A percentile compares a stretch with the other conserved stretches of the same genome.
Evolutionary conservation across 2,797 vertebrate genomes (phyloP).

Genomic region (Semotilus atromaculatus): DNA sequence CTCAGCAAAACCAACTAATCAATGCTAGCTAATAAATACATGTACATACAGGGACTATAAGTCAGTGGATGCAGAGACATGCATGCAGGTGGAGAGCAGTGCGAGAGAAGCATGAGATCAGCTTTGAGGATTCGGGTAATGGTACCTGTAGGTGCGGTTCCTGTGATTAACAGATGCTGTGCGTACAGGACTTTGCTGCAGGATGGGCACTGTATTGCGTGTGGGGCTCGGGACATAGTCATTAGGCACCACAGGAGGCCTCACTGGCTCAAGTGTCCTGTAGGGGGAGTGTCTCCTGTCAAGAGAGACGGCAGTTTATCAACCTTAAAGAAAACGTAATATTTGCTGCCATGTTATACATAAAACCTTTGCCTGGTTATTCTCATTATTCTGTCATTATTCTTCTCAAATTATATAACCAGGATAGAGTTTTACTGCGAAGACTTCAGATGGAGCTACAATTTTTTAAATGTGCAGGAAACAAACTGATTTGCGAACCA

Average conservation of each 20-base stretch:
- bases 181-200: constrained; percentile 88
- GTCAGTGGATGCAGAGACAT: background rate
- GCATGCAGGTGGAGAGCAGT: background rate
- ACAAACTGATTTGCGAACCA: no score
- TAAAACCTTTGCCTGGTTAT: background rate
- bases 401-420: no score
- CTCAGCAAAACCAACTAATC: background rate
- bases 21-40: constrained; percentile 1
- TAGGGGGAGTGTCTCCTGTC: constrained; percentile 95
- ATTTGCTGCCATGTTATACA: background rate
- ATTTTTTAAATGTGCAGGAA: no score
- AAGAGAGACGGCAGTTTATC: constrained; percentile 39
- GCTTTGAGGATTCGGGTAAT: background rate
- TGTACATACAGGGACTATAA: background rate
- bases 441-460: no score
- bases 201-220: constrained; percentile 83
- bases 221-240: constrained; percentile 95
- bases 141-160: constrained; percentile 95
- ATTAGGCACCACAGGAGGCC: constrained; percentile 95
- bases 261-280: constrained; percentile 95
- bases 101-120: background rate
- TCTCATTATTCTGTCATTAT: no score
- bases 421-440: background rate
- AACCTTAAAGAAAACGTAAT: background rate
- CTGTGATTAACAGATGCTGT: constrained; percentile 94